These are phyloP conservation scores for Laticauda laticaudata DNA, from an alignment of 2,113 vertebrate genomes.

Conservation along the genomic window DNA sequence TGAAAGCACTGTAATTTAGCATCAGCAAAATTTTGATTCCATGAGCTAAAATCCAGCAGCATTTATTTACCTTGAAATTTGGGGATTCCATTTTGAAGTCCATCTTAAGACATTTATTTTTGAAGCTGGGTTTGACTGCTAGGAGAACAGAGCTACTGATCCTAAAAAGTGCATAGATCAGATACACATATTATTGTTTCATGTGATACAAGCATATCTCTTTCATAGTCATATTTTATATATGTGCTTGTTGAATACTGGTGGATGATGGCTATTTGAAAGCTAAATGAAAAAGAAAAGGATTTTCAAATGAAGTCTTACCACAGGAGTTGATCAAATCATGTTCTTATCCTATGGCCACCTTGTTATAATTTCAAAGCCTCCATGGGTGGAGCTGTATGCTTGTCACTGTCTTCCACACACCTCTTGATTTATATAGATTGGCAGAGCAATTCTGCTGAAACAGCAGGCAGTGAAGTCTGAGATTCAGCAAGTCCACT, in stretches of 20 bases:
- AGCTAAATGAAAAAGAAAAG: conserved; percentile 1
- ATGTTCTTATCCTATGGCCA: background rate
- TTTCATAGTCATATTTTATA: background rate
- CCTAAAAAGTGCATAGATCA: background rate
- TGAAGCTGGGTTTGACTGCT: background rate
- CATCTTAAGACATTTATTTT: background rate
- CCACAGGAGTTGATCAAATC: background rate
- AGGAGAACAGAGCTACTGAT: background rate
- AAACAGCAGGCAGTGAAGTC: conserved; percentile 12
- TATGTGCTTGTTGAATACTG: background rate
- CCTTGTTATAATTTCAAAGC: background rate
- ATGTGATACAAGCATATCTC: background rate
- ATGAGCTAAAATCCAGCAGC: background rate
- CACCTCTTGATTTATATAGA: conserved; percentile 26
- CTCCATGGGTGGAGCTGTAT: background rate
- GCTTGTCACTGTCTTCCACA: conserved; percentile 23
- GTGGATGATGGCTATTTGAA: background rate
- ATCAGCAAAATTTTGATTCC: conserved; percentile 1
- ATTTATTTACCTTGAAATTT: background rate
- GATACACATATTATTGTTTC: background rate
- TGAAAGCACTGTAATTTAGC: background rate
- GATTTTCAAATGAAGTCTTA: background rate
- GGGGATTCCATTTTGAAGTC: background rate
- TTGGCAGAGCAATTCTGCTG: conserved; percentile 26
- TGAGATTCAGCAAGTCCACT: conserved; percentile 28